Conservation (phyloP, 2,113 vertebrate genomes). For the Typhlomys cinereus region DNA sequence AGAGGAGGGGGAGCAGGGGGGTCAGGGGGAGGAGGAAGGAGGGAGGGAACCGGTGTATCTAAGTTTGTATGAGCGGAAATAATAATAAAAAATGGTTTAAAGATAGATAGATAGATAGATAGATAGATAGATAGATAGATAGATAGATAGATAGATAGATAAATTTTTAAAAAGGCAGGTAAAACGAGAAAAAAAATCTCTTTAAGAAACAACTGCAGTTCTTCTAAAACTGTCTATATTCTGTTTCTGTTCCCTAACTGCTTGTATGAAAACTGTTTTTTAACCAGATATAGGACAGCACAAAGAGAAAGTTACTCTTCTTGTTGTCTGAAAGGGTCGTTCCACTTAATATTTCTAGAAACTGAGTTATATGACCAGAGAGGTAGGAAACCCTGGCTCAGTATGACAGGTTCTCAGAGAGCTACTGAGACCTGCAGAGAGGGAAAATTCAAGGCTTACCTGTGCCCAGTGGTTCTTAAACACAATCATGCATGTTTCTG, state of each 20-base stretch:
- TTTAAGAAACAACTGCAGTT: background rate
- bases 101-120: no score
- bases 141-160: no score
- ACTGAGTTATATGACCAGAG: background rate
- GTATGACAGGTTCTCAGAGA: background rate
- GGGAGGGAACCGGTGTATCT: no score
- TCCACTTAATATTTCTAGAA: background rate
- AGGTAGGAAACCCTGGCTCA: background rate
- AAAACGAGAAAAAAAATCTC: no score
- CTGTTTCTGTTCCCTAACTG: background rate
- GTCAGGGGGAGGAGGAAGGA: no score
- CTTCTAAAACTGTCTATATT: background rate
- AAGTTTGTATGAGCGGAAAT: no score
- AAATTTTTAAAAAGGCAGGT: no score
- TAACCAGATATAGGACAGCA: background rate
- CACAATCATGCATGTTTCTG: slow-evolving; percentile 99
- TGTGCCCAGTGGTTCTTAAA: slow-evolving; percentile 99
- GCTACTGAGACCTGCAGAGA: slow-evolving; percentile 48
- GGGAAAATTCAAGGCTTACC: slow-evolving; percentile 85
- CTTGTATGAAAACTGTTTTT: slow-evolving; percentile 42
- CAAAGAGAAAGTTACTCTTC: background rate
- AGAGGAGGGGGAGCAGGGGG: no score
- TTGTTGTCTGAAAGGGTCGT: background rate
- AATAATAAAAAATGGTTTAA: no score
- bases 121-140: no score